Evolutionary conservation across 23 tunicate species (phyloP).

Genomic region (Trididemnum clinides): DNA sequence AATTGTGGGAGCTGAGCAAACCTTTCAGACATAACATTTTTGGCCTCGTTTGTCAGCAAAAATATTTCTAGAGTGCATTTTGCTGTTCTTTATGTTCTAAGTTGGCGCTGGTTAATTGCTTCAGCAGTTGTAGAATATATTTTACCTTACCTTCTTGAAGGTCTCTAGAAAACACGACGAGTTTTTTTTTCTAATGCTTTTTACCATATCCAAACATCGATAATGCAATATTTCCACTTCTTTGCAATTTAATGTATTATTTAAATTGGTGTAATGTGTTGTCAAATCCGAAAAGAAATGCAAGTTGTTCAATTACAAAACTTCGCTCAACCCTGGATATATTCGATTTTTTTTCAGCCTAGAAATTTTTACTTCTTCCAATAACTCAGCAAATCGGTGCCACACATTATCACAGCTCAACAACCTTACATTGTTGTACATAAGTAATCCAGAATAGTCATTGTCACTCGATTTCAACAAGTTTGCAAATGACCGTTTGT

Average conservation of each 20-base stretch:
- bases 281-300: background rate
- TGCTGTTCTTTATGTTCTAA: background rate
- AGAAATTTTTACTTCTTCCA: background rate
- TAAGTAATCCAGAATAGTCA: too few species aligned
- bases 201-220: background rate
- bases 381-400: background rate
- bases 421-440: conserved; percentile 11
- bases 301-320: background rate
- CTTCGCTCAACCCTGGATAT: background rate
- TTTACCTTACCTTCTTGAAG: background rate
- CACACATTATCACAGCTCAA: conserved; percentile 1
- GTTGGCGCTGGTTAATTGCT: background rate
- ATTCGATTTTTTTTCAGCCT: background rate
- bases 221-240: background rate
- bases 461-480: background rate
- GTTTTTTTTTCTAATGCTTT: background rate
- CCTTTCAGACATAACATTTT: background rate
- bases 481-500: background rate
- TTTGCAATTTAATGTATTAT: background rate
- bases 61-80: background rate
- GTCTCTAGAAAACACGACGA: background rate
- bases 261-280: background rate
- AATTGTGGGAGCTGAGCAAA: too few species aligned
- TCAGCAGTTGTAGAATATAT: background rate
- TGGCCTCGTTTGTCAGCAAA: background rate